A percentile compares a stretch with the other conserved stretches of the same genome.
phyloP scores from a whole-genome alignment of 2,888 invertebrate genomes.

The Plagodis pulveraria region DNA sequence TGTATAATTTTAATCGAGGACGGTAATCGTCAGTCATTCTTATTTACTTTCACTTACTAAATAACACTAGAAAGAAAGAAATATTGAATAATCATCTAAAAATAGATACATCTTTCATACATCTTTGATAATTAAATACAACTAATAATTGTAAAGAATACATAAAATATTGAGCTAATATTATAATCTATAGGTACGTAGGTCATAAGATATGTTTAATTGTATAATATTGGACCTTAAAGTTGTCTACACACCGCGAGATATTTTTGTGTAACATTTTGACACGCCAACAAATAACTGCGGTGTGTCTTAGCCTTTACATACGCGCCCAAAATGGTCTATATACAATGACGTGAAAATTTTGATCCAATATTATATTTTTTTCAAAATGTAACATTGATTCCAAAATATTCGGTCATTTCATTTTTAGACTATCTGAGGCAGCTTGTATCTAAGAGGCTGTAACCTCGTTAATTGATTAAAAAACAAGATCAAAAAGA shows the following conservation, averaged over 20 bases:
- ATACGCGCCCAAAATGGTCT: conserved; percentile 8
- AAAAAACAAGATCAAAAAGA: conserved; percentile 67
- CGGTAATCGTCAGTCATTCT: conserved; percentile 57
- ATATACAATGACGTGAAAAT: neutral
- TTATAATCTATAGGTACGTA: conserved; percentile 29
- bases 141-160: conserved; percentile 40
- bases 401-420: neutral
- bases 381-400: neutral
- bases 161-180: conserved; percentile 44
- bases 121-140: conserved; percentile 39
- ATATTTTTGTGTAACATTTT: neutral
- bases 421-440: neutral
- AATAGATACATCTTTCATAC: conserved; percentile 46
- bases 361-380: conserved; percentile 11
- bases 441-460: conserved; percentile 8
- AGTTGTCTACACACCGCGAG: neutral
- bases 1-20: conserved; percentile 45
- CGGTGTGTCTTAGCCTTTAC: conserved; percentile 1
- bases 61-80: conserved; percentile 42
- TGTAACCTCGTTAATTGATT: conserved; percentile 41
- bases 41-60: conserved; percentile 37
- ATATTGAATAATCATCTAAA: conserved; percentile 45
- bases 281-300: neutral
- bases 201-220: conserved; percentile 20
- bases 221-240: neutral